Base-by-base conservation (phyloP, 2,888 invertebrate genomes). In the Drosophila infuscata region DNA sequence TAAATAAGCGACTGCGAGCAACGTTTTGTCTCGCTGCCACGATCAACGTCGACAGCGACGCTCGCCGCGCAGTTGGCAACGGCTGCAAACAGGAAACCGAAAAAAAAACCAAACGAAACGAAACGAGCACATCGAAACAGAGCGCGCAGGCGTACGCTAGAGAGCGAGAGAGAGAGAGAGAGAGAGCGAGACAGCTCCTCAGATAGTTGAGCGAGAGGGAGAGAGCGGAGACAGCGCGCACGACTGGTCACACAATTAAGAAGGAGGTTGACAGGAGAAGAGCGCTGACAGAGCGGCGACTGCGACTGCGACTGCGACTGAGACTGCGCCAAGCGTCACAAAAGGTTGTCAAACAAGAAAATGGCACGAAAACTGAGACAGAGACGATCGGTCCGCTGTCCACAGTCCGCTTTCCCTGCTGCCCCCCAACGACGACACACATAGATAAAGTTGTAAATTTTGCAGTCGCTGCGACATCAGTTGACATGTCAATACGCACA, bases 341-440 rank as follows among this genome's bases (percentile, higher is more conserved):
- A 89, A 91, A 88, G 85, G 87, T 89, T 88, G 87, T 88, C 86
- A 88, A 88, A 84, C 87, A 82, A 84, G 88, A 89, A 90, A 88
- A 89, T 88, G 85, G 86, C 86, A 89, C 90, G 85, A 86, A 73
- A 74, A 71, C 38, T 68, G 60, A 30, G 38, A 60, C 33, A 20
- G 29, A 67, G 68, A 54, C 66, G 68, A 64, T 41, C 30, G 32
- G 48, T 36, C 36, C 30, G 36, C 53, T 52, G 59, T 52, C 46
- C 53, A 48, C 61, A 68, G 52, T 56, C 57, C 58, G 29, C 58
- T 48, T 52, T 46, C 12, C 38, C 49, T 25, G 15, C 43, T 54
- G 30, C 20, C 43, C 17, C 29, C 33, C 66, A 41, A 54, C 48
- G 81, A 76, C 88, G 88, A 67, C 88, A 88, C 83, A 88, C 86